Evolutionary conservation across 2,113 vertebrate species (phyloP), one percentile per base, ranked within the genome.

Genomic region (Corythornis madagascariensis): DNA sequence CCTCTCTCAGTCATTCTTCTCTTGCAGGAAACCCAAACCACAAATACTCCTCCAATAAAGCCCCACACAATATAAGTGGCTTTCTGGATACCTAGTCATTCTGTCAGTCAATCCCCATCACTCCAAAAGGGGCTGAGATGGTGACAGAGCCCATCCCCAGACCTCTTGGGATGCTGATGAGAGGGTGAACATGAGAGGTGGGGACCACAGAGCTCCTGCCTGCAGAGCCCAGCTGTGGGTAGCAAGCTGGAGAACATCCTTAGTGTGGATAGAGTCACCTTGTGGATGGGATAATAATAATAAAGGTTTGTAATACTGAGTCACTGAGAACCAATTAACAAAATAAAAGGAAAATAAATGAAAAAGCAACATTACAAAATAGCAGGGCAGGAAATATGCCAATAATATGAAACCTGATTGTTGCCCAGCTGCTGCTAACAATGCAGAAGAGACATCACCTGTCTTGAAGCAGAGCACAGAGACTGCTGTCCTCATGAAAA

Each of bases 281-380:
- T 45, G 26, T 10, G 47, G 56, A 35, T 53, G 42, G 60, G n/a
- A 29, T 20, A 29, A 9, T 13, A 20, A 24, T 2, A 9, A 1
- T 43, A 29, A 17, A 57, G 16, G 21, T 77, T 53, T 57, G 26
- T 11, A 72, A 43, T 24, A 63, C 2, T 16, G 29, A 57, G 29
- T 47, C 35, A 25, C 18, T 8, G 21, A 55, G 65, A 48, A 19
- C 6, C 2, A 5, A 16, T 5, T 2, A 5, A 17, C 38, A 42
- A 13, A 19, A 38, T 38, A 6, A 13, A 38, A 16, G 3, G 3
- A 3, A 2, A 42, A 63, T 11, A 15, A 2, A 3, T 2, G 13
- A 11, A 29, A 35, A 16, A 50, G 6, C 22, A 50, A 24, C 13
- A 42, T 4, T 16, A 16, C 20, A 31, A 16, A 59, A 83, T 16